Conservation (phyloP, 2,888 invertebrate genomes). For the Hemithea aestivaria region DNA sequence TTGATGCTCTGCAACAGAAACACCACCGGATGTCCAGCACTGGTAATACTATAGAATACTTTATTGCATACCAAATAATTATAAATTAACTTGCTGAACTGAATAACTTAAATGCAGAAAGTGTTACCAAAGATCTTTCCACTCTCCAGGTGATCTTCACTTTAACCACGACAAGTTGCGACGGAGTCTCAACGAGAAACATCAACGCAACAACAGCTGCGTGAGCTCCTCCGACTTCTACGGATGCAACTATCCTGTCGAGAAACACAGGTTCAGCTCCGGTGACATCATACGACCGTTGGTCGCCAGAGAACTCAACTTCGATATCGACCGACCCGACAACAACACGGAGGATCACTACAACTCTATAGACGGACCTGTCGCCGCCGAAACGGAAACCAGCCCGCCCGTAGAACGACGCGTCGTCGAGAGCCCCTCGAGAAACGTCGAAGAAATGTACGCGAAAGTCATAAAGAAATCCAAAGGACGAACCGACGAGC, state of each 20-base stretch:
- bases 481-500: constrained; percentile 68
- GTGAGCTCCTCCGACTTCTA: constrained; percentile 76
- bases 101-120: not conserved
- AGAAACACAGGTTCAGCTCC: constrained; percentile 72
- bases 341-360: constrained; percentile 55
- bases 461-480: constrained; percentile 90
- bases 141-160: constrained; percentile 63
- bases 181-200: constrained; percentile 73
- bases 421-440: constrained; percentile 78
- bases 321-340: constrained; percentile 62
- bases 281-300: constrained; percentile 70
- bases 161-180: constrained; percentile 70
- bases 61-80: too few species aligned
- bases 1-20: constrained; percentile 28
- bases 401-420: constrained; percentile 56
- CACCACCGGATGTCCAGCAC: constrained; percentile 72
- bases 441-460: constrained; percentile 93
- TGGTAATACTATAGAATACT: too few species aligned
- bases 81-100: too few species aligned
- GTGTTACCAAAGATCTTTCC: not conserved
- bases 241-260: constrained; percentile 75
- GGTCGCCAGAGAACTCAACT: constrained; percentile 66
- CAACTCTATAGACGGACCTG: constrained; percentile 63
- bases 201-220: constrained; percentile 75
- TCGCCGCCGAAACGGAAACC: constrained; percentile 52